Conservation (phyloP, 2,888 invertebrate genomes). For the Malachius bipustulatus region DNA sequence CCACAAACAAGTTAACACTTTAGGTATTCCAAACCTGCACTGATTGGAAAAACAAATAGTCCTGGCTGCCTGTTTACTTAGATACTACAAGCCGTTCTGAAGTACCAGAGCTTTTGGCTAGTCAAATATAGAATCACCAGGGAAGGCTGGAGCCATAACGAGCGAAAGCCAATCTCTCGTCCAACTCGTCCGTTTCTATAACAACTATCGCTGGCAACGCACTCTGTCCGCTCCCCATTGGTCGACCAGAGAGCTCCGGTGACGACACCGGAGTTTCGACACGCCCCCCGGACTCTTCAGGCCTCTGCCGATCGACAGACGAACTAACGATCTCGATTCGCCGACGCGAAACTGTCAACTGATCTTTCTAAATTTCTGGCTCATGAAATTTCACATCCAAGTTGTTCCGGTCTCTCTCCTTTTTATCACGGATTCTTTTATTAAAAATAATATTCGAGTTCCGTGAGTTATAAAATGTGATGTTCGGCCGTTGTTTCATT, state of each 20-base stretch:
- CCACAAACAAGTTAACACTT: conserved; percentile 41
- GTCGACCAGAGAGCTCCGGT: neutral
- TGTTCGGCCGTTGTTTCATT: no score
- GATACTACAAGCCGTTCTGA: conserved; percentile 41
- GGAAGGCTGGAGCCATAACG: conserved; percentile 31
- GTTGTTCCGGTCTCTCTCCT: conserved; percentile 5
- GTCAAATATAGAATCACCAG: conserved; percentile 35
- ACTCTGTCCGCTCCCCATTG: no score
- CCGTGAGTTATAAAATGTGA: no score
- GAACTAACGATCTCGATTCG: conserved; percentile 25
- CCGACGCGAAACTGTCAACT: conserved; percentile 21
- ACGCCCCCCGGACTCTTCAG: conserved; percentile 1
- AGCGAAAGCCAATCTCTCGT: conserved; percentile 25
- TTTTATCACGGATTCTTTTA: no score
- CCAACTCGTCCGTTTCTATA: conserved; percentile 23
- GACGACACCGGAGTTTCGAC: neutral
- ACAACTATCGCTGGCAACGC: conserved; percentile 22
- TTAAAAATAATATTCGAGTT: no score
- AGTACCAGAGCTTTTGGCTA: conserved; percentile 40
- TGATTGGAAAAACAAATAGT: conserved; percentile 47
- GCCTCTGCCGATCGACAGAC: conserved; percentile 19
- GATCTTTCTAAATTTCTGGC: conserved; percentile 19
- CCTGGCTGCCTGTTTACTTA: conserved; percentile 41
- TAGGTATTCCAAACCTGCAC: conserved; percentile 41
- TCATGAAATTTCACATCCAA: conserved; percentile 2